Conservation (phyloP, 2,797 vertebrate genomes). For the Darevskia mixta region DNA sequence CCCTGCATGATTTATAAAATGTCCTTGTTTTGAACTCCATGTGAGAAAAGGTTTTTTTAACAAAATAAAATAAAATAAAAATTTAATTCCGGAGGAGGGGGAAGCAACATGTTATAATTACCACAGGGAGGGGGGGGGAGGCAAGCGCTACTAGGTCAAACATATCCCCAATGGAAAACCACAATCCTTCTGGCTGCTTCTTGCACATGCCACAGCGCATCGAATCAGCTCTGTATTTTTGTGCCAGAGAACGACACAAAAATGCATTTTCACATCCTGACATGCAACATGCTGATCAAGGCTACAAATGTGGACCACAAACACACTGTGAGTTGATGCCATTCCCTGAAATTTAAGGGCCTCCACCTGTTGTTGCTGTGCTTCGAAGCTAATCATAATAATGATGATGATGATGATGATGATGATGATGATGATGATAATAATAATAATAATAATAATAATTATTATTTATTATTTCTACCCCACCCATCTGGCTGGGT, state of each 20-base stretch:
- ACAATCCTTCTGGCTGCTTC: conserved; percentile 18
- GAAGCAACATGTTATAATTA: not conserved
- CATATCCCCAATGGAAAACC: not conserved
- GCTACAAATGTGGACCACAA: conserved; percentile 7
- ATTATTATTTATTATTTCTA: no score
- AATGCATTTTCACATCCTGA: not conserved
- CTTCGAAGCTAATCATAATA: not conserved
- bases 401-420: no score
- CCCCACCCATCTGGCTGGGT: no score
- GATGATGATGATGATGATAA: no score
- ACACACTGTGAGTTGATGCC: not conserved
- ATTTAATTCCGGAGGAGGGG: conserved; percentile 47
- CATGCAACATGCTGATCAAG: not conserved
- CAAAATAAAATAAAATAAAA: no score
- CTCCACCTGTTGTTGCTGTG: not conserved
- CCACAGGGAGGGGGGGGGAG: not conserved
- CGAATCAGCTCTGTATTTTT: not conserved
- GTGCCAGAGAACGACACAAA: not conserved
- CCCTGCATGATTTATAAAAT: conserved; percentile 29
- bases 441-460: no score
- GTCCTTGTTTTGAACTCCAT: conserved; percentile 59
- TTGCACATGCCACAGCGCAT: not conserved
- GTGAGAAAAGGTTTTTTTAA: conserved; percentile 2
- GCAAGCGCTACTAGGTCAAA: not conserved
- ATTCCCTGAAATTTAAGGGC: conserved; percentile 15